These are phyloP conservation scores for Laticauda colubrina DNA, from an alignment of 2,113 vertebrate genomes.

Conservation along the genomic window DNA sequence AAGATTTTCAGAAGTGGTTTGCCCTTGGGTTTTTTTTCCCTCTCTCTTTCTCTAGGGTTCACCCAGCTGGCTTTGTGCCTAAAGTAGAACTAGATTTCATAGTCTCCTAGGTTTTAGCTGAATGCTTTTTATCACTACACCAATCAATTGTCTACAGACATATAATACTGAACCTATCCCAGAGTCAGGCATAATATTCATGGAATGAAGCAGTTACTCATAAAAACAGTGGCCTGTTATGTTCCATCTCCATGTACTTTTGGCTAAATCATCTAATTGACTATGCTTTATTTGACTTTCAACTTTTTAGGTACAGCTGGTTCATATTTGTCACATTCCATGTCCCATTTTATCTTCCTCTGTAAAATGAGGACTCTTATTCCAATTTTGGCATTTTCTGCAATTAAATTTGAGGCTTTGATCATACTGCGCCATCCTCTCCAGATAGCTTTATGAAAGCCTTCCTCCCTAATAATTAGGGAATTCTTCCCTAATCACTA, in stretches of 20 bases:
- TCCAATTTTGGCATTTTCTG: not conserved
- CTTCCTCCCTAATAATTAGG: not conserved
- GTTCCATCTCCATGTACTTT: not conserved
- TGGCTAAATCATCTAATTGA: not conserved
- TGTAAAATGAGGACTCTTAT: not conserved
- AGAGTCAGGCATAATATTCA: not conserved
- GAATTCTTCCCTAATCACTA: not conserved
- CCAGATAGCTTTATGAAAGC: not conserved
- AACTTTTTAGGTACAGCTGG: not conserved
- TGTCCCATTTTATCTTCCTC: not conserved
- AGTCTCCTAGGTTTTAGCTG: not conserved
- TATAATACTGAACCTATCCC: not conserved
- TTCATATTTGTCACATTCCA: not conserved
- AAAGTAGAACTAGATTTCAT: not conserved
- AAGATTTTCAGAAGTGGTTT: not conserved
- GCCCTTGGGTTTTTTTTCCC: not conserved
- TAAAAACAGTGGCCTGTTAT: not conserved
- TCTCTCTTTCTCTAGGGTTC: not conserved
- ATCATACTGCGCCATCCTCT: not conserved
- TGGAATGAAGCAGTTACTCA: not conserved
- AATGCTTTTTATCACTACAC: not conserved
- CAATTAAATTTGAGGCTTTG: not conserved
- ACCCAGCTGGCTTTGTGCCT: not conserved
- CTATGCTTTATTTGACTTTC: not conserved
- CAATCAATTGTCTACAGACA: not conserved